Percentiles rank a stretch among this genome's conserved stretches.
phyloP scores from a whole-genome alignment of 2,113 vertebrate species.

The Scalopus aquaticus region DNA sequence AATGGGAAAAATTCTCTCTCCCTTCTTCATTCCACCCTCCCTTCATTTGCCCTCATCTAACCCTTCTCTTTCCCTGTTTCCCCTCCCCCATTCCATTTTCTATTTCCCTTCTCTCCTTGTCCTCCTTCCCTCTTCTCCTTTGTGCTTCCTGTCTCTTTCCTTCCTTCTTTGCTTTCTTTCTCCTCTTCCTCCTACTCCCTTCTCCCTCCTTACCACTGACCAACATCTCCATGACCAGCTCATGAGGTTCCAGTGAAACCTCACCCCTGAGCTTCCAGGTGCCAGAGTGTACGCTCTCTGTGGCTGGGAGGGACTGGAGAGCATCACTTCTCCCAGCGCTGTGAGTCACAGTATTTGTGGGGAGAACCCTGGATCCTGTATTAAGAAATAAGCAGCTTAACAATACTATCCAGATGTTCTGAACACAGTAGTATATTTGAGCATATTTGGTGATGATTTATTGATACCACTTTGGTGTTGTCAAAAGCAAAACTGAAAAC shows the following conservation, averaged over 20 bases:
- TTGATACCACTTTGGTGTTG: background rate
- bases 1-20: background rate
- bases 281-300: background rate
- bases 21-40: background rate
- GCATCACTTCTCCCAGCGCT: background rate
- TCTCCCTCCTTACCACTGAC: background rate
- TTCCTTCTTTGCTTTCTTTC: too few species aligned
- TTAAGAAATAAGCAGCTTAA: background rate
- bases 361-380: background rate
- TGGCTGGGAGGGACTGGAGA: background rate
- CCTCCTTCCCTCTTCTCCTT: background rate
- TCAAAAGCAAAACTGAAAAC: background rate
- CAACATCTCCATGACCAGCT: background rate
- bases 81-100: background rate
- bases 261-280: background rate
- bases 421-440: background rate
- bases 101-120: too few species aligned
- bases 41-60: background rate
- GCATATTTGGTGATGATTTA: background rate
- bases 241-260: background rate
- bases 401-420: background rate
- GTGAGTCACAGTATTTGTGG: too few species aligned
- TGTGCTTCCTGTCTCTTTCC: too few species aligned
- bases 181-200: fast-evolving
- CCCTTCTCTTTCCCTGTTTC: too few species aligned